Evolutionary conservation across 2,113 vertebrate genomes (phyloP), one percentile per base, ranked within the genome.

Genomic region (Diadophis punctatus): DNA sequence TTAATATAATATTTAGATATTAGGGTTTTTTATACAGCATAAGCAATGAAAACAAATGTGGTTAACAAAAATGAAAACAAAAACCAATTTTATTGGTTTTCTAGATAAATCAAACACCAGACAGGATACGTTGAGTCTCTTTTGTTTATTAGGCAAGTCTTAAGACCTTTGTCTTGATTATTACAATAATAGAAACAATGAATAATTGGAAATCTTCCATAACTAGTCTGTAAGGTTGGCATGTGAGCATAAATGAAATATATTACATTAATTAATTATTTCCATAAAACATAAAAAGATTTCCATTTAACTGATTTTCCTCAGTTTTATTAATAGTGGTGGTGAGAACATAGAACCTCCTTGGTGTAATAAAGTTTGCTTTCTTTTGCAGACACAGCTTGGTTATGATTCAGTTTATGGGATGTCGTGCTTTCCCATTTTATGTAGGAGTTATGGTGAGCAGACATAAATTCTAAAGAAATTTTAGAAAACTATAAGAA

Each of bases 21-120:
- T 92, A 91, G 90, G 74, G 90, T 89, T 1, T 43, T 93, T 86
- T 39, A 93, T 18, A 68, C 30, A n/a, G 30, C 12, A 88, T 87
- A 58, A 30, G 12, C 87, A 30, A 55, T 86, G 43, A 91, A 96
- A 95, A 94, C 8, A 23, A 92, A 93, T 80, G 74, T 80, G 63
- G n/a, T 25, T 53, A 90, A 95, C 90, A 93, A 87, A 1, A 90
- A 95, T 90, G 93, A 88, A 1, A 48, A 43, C 34, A 80, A 80
- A 74, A 80, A 8, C 34, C 18, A 34, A 39, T 22, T 2, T 68
- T 95, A 93, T 49, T 46, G 0, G 93, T 93, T 91, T 74, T 18
- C 90, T 95, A 94, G 93, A 96, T 96, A 93, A 96, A 95, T 93
- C 94, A 91, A 91, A 90, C 58, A 43, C 9, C 6, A 93, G 68